Conservation (phyloP, 2,888 invertebrate species). For the Nemoura dubitans region DNA sequence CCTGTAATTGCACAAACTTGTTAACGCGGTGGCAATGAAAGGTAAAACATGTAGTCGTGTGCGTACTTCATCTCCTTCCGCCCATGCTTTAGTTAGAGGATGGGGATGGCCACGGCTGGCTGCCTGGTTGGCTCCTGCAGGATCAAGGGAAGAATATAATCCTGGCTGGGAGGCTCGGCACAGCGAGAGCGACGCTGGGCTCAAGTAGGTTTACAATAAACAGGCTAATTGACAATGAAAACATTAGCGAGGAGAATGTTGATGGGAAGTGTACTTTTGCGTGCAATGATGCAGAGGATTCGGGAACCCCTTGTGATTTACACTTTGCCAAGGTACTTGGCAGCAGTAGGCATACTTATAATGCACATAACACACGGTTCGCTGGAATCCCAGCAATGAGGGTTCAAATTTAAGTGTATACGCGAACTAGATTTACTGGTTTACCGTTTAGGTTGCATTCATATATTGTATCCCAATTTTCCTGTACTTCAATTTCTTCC, state of each 20-base stretch:
- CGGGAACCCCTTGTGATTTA: neutral
- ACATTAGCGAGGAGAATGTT: slow-evolving; percentile 2
- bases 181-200: slow-evolving; percentile 43
- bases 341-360: no score
- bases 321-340: neutral
- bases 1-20: slow-evolving; percentile 52
- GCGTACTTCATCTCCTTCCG: slow-evolving; percentile 19
- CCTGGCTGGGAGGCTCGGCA: neutral
- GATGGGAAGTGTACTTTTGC: neutral
- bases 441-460: no score
- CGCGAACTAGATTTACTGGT: no score
- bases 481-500: no score
- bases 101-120: neutral
- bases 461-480: no score
- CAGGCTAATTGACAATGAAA: slow-evolving; percentile 29
- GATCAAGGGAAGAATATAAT: neutral
- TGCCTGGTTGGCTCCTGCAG: neutral
- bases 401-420: no score
- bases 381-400: no score
- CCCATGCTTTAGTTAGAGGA: neutral
- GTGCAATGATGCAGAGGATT: neutral
- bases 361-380: no score
- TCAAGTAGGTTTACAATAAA: slow-evolving; percentile 45
- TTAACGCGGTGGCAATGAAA: slow-evolving; percentile 51
- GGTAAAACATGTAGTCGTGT: slow-evolving; percentile 50